Conservation (phyloP, 1,140 invertebrate species). For the Reticulitermes speratus region DNA sequence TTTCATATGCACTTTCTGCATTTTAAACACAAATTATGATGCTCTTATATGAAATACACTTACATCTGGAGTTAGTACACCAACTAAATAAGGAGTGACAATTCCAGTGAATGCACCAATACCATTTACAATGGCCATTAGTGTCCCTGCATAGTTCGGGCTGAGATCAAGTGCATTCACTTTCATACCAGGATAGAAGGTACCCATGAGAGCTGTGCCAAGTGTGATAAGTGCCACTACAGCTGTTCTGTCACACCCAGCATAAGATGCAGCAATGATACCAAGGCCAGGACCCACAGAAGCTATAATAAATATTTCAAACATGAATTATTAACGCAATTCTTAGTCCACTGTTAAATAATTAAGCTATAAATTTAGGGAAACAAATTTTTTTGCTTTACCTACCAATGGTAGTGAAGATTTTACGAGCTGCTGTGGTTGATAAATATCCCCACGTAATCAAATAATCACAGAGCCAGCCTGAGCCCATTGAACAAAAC, state of each 20-base stretch:
- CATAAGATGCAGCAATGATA: conserved; percentile 76
- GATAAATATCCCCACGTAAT: conserved; percentile 55
- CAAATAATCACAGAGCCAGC: conserved; percentile 66
- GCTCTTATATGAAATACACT: conserved; percentile 39
- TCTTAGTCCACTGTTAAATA: no score
- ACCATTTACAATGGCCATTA: conserved; percentile 83
- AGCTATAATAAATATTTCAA: conserved; percentile 51
- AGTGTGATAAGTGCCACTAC: conserved; percentile 67
- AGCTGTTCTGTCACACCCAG: conserved; percentile 65
- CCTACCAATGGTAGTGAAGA: conserved; percentile 71
- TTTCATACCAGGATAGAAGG: conserved; percentile 74
- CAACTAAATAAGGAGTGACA: conserved; percentile 73
- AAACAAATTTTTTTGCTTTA: conserved; percentile 6
- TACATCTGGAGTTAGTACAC: conserved; percentile 71
- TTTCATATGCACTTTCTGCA: no score
- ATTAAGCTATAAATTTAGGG: no score
- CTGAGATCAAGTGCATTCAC: conserved; percentile 81
- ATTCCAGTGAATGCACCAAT: conserved; percentile 80
- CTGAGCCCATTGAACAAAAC: conserved; percentile 65
- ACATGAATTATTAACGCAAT: background rate
- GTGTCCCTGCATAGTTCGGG: conserved; percentile 76
- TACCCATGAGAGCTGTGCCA: conserved; percentile 73
- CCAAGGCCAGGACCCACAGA: conserved; percentile 73
- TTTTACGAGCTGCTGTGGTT: conserved; percentile 64
- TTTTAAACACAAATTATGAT: no score